Evolutionary conservation across 2,797 vertebrate species (phyloP).

Genomic region (Emys orbicularis): DNA sequence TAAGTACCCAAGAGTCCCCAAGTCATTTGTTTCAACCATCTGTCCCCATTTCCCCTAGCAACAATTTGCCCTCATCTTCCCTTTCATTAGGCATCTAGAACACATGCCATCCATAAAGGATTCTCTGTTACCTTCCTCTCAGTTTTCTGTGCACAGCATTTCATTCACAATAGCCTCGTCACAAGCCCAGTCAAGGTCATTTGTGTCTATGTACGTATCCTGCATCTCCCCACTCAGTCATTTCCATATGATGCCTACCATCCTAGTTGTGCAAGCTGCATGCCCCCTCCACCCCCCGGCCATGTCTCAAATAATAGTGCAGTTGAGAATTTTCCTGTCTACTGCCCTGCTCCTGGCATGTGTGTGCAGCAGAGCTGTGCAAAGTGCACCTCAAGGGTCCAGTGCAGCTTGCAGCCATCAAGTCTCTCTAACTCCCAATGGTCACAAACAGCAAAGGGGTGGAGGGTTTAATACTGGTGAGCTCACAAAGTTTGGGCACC

Average conservation of each 20-base stretch:
- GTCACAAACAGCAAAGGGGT: fast-evolving
- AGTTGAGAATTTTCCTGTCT: background rate
- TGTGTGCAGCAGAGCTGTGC: background rate
- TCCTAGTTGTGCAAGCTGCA: background rate
- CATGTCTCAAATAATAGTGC: background rate
- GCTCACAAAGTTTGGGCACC: background rate
- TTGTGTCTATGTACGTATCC: background rate
- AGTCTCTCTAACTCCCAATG: background rate
- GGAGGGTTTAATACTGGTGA: background rate
- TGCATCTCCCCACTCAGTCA: background rate
- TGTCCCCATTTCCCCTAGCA: background rate
- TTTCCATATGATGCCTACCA: background rate
- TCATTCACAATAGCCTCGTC: background rate
- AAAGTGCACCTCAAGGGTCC: background rate
- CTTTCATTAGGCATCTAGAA: background rate
- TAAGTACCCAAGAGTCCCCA: background rate
- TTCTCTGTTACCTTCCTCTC: background rate
- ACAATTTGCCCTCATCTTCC: background rate
- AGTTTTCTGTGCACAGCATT: background rate
- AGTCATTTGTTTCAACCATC: background rate
- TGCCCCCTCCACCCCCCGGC: no score
- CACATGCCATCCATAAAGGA: fast-evolving
- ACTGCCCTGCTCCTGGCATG: background rate
- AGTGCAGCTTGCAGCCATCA: background rate
- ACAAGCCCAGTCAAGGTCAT: background rate